Conservation (phyloP, 30 jellyfish, hydroid and myxozoan genomes). For the Aurelia sp. region DNA sequence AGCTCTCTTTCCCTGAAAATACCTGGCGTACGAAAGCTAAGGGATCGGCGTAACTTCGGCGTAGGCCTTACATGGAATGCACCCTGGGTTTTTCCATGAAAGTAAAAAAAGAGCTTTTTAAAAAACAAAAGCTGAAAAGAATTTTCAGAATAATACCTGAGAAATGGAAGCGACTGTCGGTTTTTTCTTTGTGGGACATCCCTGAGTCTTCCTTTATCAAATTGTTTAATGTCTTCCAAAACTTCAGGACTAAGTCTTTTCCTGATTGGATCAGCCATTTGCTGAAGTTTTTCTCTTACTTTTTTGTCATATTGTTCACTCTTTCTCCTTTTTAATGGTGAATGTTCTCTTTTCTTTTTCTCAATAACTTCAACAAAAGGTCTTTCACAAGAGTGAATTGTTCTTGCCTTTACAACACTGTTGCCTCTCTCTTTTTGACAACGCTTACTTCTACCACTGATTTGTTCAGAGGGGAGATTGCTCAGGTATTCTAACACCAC, state of each 20-base stretch:
- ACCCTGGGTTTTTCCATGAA: no score
- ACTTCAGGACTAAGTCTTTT: slow-evolving; percentile 60
- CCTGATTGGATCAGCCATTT: slow-evolving; percentile 78
- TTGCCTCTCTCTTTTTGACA: not conserved
- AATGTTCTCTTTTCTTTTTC: not conserved
- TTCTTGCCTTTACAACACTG: slow-evolving; percentile 39
- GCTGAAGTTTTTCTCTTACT: slow-evolving; percentile 61
- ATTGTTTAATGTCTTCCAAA: slow-evolving; percentile 38
- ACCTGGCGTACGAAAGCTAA: no score
- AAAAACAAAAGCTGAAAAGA: no score
- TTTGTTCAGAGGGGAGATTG: slow-evolving; percentile 71
- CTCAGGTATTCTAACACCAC: slow-evolving; percentile 87
- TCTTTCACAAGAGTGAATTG: slow-evolving; percentile 62
- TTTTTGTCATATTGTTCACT: slow-evolving; percentile 66
- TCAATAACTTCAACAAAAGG: slow-evolving; percentile 57
- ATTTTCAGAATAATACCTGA: not conserved
- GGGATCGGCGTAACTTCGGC: no score
- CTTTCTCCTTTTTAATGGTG: slow-evolving; percentile 32
- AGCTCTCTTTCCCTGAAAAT: no score
- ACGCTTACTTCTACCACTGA: slow-evolving; percentile 65
- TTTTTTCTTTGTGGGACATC: not conserved
- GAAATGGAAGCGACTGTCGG: not conserved
- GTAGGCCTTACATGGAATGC: no score
- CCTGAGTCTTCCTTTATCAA: slow-evolving; percentile 47
- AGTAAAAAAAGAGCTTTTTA: no score